Percentiles rank a stretch among this genome's conserved stretches.
Evolutionary conservation across 1,140 invertebrate species (phyloP).

Genomic region (Hypothenemus hampei): DNA sequence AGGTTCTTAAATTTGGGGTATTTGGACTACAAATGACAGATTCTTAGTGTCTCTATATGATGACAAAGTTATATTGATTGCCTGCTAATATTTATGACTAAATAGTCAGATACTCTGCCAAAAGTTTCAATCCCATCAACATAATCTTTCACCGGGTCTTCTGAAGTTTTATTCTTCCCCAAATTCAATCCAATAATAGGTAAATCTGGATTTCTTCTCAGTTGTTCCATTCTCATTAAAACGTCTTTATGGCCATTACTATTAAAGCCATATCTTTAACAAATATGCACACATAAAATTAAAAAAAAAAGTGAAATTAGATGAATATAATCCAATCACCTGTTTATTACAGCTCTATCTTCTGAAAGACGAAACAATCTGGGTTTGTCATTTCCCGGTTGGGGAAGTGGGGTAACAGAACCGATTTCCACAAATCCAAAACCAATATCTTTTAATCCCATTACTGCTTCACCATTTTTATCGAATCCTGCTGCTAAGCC

Average conservation of each 20-base stretch:
- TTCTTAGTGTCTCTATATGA: not conserved
- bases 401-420: constrained; percentile 89
- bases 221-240: constrained; percentile 54
- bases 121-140: constrained; percentile 71
- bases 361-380: constrained; percentile 82
- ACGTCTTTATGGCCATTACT: constrained; percentile 84
- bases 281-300: too few relatives aligned
- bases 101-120: constrained; percentile 73
- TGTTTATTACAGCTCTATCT: constrained; percentile 91
- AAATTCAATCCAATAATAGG: constrained; percentile 81
- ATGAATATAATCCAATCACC: too few relatives aligned
- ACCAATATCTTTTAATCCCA: constrained; percentile 76
- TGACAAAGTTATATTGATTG: constrained; percentile 36
- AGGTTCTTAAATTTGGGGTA: constrained; percentile 81
- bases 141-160: constrained; percentile 76
- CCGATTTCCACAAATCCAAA: constrained; percentile 97
- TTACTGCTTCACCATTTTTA: constrained; percentile 89
- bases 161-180: constrained; percentile 88
- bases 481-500: constrained; percentile 98
- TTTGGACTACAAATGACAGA: constrained; percentile 69
- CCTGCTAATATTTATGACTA: constrained; percentile 87
- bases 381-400: constrained; percentile 87
- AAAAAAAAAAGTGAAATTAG: too few relatives aligned
- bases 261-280: constrained; percentile 98
- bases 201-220: constrained; percentile 44